Evolutionary conservation across 30 jellyfish, hydroid and myxozoan genomes (phyloP), one percentile per base, ranked within the genome.

Genomic region (Hydractinia symbiolongicarpus): DNA sequence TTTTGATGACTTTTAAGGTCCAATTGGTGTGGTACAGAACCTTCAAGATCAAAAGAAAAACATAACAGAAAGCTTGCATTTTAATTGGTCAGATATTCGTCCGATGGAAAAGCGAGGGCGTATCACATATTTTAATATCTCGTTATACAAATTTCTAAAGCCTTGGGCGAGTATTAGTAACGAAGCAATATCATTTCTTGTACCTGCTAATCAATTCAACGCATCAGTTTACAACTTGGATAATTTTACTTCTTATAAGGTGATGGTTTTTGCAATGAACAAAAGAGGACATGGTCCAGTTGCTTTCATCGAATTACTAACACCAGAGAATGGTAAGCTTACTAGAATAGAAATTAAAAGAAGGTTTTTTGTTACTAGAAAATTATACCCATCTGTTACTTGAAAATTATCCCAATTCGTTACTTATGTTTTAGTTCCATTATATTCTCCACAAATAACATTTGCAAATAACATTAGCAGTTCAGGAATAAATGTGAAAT

Each of bases 381-480:
- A 30, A 30, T 30, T 30, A 30, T 2, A 1, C 44, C 44, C 1
- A 30, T 30, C 44, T 30, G 44, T 30, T 30, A 30, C 44, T 30
- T 30, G 44, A 30, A 30, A 30, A 30, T 30, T 30, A 30, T 30
- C 44, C 44, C 44, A 30, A 30, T 30, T 30, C 2, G 44, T 30
- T 30, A 30, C 44, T 30, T 30, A 30, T 30, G 44, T 30, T 58
- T 64, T 13, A 71, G 80, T 71, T 5, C 80, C 80, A 8, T 4
- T 55, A 20, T 15, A 14, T 20, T 49, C 80, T 6, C 80, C 80
- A 4, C 61, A 71, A 30, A 71, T 9, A 8, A 20, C 54, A 7
- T 49, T 20, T n/a, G 60, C 61, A 4, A 49, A 71, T 15, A 71
- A 71, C 51, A 71, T 71, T 58, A 71, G 80, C n/a, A 71, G 80